Conservation (phyloP, 2,797 vertebrate species). For the Thripadectes ignobilis region DNA sequence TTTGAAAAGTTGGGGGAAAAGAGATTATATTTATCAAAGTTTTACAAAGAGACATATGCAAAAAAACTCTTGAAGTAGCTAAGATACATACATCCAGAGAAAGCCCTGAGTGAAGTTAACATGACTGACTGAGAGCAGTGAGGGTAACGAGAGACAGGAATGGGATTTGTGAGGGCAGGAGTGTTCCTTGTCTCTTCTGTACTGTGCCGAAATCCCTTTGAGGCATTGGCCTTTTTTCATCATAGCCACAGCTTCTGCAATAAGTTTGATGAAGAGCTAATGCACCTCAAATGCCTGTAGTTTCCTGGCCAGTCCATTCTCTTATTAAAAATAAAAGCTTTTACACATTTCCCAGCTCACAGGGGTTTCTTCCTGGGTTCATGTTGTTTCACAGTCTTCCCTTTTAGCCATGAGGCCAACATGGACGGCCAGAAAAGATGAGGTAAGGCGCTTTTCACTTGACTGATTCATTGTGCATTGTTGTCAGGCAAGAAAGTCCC, state of each 20-base stretch:
- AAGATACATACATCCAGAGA: not conserved
- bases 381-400: not conserved
- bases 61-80: not conserved
- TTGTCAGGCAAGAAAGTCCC: slow-evolving; percentile 23
- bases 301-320: not conserved
- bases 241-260: not conserved
- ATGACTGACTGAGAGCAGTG: not conserved
- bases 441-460: slow-evolving; percentile 11
- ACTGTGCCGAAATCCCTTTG: not conserved
- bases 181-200: not conserved
- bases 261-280: not conserved
- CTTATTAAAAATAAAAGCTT: not conserved
- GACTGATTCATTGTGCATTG: slow-evolving; percentile 26
- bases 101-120: not conserved
- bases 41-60: not conserved
- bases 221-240: not conserved
- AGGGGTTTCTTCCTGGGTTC: too few species aligned
- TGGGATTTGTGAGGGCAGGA: not conserved
- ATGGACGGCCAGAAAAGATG: not conserved
- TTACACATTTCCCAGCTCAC: not conserved
- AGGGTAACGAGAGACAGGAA: not conserved
- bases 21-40: not conserved
- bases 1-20: not conserved
- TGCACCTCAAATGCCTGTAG: not conserved
- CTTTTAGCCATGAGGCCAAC: not conserved